Evolutionary conservation across 37 sponge, comb jelly and placozoan genomes (phyloP), one percentile per base, ranked within the genome.

Genomic region (Spongia lamella): DNA sequence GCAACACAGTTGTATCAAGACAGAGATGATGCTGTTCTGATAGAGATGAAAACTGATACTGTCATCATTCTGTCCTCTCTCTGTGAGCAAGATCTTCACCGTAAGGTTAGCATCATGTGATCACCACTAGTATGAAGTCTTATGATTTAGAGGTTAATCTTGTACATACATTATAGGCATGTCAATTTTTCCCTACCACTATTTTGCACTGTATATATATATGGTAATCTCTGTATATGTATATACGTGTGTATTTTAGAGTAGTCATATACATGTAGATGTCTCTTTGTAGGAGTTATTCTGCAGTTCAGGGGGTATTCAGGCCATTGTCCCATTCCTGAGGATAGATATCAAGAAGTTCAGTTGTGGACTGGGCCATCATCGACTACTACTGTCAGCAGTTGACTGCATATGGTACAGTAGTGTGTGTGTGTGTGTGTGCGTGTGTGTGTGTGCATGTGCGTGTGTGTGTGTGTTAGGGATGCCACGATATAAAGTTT

Each of bases 381-480:
- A 90, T 60, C 75, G 89, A 38, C 88, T 98, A 21, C 73, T 98
- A 24, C 80, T 94, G 6, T 67, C 90, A 37, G 88, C 90, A 14
- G 68, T 84, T 27, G 93, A 94, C 72, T 89, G 88, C 57, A 77
- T 86, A 3, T 98, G 99, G 99, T 86, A 71, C n/a, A n/a, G n/a
- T n/a, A n/a, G 29, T 82, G 75, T 33, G 55, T 60, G n/a, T n/a
- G n/a, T n/a, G n/a, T n/a, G n/a, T n/a, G n/a, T n/a, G n/a, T n/a
- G n/a, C n/a, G 54, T 54, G 71, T 70, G 7, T 56, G 57, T 56
- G 57, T 56, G 57, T 3, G 25, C 5, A 25, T 7, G 57, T 3
- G n/a, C n/a, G n/a, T n/a, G n/a, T n/a, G n/a, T n/a, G n/a, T n/a
- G n/a, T n/a, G n/a, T n/a, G n/a, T n/a, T n/a, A n/a, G n/a, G n/a